Evolutionary conservation across 2,113 vertebrate species (phyloP).

Genomic region (Clarias macrocephalus): DNA sequence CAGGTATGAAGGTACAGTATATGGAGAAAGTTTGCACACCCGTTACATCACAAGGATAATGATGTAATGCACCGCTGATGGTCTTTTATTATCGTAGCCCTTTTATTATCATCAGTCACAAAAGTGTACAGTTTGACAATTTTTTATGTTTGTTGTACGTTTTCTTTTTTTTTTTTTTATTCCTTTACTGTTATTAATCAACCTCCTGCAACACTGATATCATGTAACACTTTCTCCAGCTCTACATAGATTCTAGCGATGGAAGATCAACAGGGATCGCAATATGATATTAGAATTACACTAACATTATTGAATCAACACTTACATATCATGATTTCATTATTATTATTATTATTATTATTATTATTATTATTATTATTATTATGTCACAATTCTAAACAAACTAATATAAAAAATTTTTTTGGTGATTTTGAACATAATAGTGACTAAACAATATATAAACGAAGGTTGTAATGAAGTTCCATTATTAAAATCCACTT

Average conservation of each 20-base stretch:
- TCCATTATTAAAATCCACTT: not conserved
- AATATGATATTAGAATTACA: no score
- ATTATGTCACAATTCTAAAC: no score
- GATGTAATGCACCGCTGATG: not conserved
- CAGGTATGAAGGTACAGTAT: constrained; percentile 66
- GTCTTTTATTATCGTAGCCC: not conserved
- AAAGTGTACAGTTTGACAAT: not conserved
- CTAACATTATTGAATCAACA: no score
- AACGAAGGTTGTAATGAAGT: not conserved
- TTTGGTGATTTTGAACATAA: not conserved
- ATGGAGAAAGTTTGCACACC: not conserved
- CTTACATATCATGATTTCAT: no score
- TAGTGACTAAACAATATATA: not conserved
- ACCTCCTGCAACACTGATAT: not conserved
- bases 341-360: no score
- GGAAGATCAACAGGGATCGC: no score
- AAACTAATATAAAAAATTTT: no score
- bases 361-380: no score
- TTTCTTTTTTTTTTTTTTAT: not conserved
- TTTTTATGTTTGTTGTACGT: not conserved
- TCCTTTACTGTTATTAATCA: not conserved
- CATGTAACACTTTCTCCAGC: not conserved
- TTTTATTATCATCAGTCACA: not conserved
- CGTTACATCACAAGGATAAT: not conserved
- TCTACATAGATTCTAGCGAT: not conserved